Conservation (phyloP, 2,888 invertebrate species). For the Asteroscopus sphinx region DNA sequence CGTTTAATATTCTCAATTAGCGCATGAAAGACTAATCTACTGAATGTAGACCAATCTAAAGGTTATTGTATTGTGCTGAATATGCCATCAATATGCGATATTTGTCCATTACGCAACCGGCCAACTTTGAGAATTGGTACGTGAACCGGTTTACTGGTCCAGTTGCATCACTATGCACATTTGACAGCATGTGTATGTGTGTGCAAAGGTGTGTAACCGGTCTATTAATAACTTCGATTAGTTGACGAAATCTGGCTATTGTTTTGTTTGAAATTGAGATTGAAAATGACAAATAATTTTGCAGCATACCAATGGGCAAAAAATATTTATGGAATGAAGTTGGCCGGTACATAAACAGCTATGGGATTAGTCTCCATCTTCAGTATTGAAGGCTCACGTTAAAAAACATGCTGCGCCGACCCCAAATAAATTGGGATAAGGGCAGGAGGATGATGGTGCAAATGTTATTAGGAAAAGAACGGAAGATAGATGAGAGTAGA, state of each 20-base stretch:
- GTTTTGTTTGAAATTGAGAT: constrained; percentile 21
- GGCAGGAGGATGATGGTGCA: too few species aligned
- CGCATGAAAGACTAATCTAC: constrained; percentile 52
- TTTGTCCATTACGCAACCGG: constrained; percentile 62
- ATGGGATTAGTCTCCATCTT: too few species aligned
- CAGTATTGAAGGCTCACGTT: too few species aligned
- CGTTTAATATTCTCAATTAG: constrained; percentile 38
- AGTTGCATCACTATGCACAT: constrained; percentile 72
- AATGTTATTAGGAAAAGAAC: too few species aligned
- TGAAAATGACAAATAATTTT: constrained; percentile 3
- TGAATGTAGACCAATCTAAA: constrained; percentile 57
- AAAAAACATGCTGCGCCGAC: too few species aligned
- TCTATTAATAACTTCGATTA: constrained; percentile 58
- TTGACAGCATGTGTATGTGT: constrained; percentile 54
- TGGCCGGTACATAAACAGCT: too few species aligned
- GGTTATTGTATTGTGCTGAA: constrained; percentile 52
- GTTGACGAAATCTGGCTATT: constrained; percentile 39
- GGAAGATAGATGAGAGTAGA: too few species aligned
- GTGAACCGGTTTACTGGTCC: constrained; percentile 64
- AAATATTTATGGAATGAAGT: too few species aligned
- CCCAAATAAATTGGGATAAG: too few species aligned
- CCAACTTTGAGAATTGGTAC: constrained; percentile 63
- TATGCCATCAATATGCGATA: constrained; percentile 54
- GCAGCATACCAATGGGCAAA: too few species aligned
- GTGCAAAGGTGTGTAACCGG: constrained; percentile 36